These are phyloP conservation scores for Phasia obesa DNA, from an alignment of 2,888 invertebrate species.

Conservation along the genomic window DNA sequence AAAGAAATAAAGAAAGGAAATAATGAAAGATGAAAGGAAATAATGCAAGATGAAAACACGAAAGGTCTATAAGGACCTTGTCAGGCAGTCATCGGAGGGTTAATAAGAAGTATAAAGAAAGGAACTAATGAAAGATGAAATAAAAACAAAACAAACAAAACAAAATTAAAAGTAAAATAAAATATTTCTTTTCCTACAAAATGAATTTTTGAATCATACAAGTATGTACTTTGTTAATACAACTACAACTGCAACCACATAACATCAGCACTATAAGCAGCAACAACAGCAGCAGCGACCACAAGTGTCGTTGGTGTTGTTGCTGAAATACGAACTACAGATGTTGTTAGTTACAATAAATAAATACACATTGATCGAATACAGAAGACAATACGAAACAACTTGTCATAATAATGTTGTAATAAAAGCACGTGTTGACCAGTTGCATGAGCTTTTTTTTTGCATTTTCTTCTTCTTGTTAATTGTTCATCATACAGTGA, in stretches of 20 bases:
- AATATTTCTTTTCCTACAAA: constrained; percentile 33
- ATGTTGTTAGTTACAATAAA: constrained; percentile 33
- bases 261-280: neutral
- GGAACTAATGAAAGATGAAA: constrained; percentile 30
- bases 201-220: constrained; percentile 57
- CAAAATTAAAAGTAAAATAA: neutral
- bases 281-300: neutral
- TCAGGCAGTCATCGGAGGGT: too few species aligned
- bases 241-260: neutral
- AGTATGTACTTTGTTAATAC: constrained; percentile 35
- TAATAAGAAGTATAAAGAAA: neutral
- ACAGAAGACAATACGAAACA: constrained; percentile 43
- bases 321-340: constrained; percentile 36
- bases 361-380: constrained; percentile 38
- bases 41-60: too few species aligned
- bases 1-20: too few species aligned
- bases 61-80: too few species aligned
- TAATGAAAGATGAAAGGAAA: too few species aligned
- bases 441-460: constrained; percentile 61
- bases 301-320: constrained; percentile 7
- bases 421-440: constrained; percentile 81
- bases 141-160: constrained; percentile 51
- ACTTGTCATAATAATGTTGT: constrained; percentile 74
- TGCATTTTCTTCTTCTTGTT: neutral
- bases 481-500: constrained; percentile 36